Evolutionary conservation across 2,113 vertebrate genomes (phyloP), one percentile per base, ranked within the genome.

Genomic region (Xiphophorus hellerii): DNA sequence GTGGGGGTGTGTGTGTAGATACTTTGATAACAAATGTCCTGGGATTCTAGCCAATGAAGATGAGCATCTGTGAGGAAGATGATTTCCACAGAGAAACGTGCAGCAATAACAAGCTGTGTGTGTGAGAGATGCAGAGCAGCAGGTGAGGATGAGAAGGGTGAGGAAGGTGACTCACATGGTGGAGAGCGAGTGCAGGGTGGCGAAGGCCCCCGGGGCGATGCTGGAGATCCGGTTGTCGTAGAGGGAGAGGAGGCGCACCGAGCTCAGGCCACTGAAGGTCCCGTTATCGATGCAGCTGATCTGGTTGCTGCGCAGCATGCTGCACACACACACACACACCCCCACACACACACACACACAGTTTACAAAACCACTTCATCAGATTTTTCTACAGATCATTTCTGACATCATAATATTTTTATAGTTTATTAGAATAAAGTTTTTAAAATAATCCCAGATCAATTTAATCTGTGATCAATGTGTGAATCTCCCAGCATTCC

Each of bases 141-240:
- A 37, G 35, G 35, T 37, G 35, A 37, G 35, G 35, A 37, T 37
- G 35, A 37, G 10, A 10, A 37, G 35, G 33, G 35, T 37, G 35
- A 37, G 10, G 35, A 37, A 37, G 35, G 35, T 12, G 10, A 44
- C 98, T 97, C 84, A 99, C 98, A 99, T 98, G 82, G 98, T 99
- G 58, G 98, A 99, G 84, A 99, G 93, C 64, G 98, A 99, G 84
- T 98, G 96, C 4, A 99, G 94, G 0, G 97, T 99, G 92, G 93
- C 95, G 93, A 99, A 99, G 88, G 98, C 96, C 84, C 97, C 98
- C 0, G 97, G 97, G 69, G 96, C 96, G 84, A 99, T 96, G 75
- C 96, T 97, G 92, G 95, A 95, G 90, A 99, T 98, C 71, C 95
- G 94, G 81, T 99, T 99, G 94, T 99, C 98, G 2, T 99, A 99